Evolutionary conservation across 2,797 vertebrate genomes (phyloP), one percentile per base, ranked within the genome.

Genomic region (Hephaestus fuliginosus): DNA sequence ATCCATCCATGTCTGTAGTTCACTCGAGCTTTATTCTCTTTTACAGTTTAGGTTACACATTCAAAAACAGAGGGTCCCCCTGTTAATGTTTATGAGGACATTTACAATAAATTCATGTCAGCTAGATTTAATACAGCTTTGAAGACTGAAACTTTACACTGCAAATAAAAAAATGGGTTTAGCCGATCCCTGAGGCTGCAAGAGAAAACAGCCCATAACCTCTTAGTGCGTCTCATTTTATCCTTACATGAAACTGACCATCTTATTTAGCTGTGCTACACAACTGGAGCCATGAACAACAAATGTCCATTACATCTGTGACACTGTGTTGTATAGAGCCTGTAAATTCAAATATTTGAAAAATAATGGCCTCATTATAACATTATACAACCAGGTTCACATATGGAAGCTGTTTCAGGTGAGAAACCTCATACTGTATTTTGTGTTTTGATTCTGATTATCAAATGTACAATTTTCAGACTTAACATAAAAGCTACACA

Each of bases 101-200:
- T 61, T 65, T 17, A 39, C 36, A 43, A 46, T 55, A 36, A 75
- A 75, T 44, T 67, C 49, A 14, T n/a, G 67, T 39, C 55, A 41
- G 51, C 22, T 20, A 52, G 33, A 58, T 80, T 70, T 69, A 65
- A 64, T 28, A 9, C 9, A 58, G 39, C 63, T 22, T 66, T 39
- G 51, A 70, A 48, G 46, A 78, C 12, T 48, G 61, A 72, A 68
- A 43, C 44, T 63, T 76, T 43, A 70, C 22, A 64, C 30, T 43
- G 18, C 49, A 73, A 46, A 67, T 70, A 65, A 58, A 83, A 81
- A 60, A 5, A 1, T 14, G 1, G n/a, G 18, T 67, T 53, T 52
- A 64, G 43, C 13, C 20, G 41, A 56, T 67, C 20, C n/a, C 30
- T 7, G 65, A 48, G 39, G 51, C 25, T 43, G 51, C 3, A 11